phyloP scores from a whole-genome alignment of 2,888 invertebrate species.

The Tipula unca region DNA sequence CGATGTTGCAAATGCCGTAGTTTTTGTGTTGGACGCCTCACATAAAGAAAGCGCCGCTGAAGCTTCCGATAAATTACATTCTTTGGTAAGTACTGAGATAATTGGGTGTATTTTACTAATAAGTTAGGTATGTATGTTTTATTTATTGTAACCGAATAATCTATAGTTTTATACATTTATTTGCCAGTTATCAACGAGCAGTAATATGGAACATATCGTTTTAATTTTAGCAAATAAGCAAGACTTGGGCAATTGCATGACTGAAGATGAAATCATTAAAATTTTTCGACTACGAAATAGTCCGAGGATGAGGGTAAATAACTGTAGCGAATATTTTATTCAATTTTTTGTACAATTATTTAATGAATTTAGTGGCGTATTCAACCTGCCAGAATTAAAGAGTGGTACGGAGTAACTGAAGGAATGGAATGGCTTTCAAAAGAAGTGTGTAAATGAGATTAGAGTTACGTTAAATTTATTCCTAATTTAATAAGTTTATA shows the following conservation, averaged over 20 bases:
- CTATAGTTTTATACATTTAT: too few species aligned
- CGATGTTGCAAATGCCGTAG: background rate
- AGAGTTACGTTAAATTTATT: too few species aligned
- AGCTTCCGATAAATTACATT: background rate
- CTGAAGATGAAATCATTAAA: background rate
- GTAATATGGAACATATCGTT: background rate
- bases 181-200: background rate
- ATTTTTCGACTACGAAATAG: background rate
- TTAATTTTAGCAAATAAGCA: background rate
- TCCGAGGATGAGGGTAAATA: background rate
- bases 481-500: too few species aligned
- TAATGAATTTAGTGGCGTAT: conserved; percentile 26
- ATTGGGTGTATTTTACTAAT: background rate
- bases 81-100: background rate
- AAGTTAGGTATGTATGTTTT: too few species aligned
- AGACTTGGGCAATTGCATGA: background rate
- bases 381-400: conserved; percentile 26
- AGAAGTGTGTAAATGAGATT: conserved; percentile 21
- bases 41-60: background rate
- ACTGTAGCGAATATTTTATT: background rate
- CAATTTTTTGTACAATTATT: background rate
- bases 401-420: conserved; percentile 27
- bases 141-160: too few species aligned
- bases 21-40: background rate
- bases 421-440: conserved; percentile 29